Evolutionary conservation across 2,888 invertebrate genomes (phyloP), one percentile per base, ranked within the genome.

Genomic region (Caenorhabditis sp.): DNA sequence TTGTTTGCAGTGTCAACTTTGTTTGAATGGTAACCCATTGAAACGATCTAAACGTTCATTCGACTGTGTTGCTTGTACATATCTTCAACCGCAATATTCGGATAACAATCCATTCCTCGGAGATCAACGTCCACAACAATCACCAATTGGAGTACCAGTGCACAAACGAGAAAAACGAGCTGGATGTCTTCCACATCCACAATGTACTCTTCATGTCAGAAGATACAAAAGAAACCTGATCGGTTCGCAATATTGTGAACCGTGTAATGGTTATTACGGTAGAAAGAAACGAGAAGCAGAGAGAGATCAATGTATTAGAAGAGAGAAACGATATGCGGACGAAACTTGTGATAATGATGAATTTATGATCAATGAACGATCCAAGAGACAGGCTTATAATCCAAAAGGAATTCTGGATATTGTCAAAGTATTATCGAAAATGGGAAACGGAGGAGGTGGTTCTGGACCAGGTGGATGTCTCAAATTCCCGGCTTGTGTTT

Each of bases 401-500:
- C 81, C 81, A 0, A 79, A 81, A 55, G 84, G 84, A 54, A 69
- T 81, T 27, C 74, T 84, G 21, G 84, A 84, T 62, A 73, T 84
- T 60, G 81, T 83, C 50, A 84, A 84, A 55, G 61, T 83, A 23
- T 65, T 84, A 10, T 74, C 76, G 10, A 64, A 66, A 27, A 17
- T 43, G 17, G 43, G 43, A 12, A 17, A 10, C 14, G 43, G 43
- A 12, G 43, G 43, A 43, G 69, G 53, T 12, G 62, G 66, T n/a
- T 61, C 64, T 51, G 66, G 63, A 21, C 65, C 77, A 17, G 77
- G 75, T 14, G 82, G 80, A 10, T 84, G 84, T 55, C 68, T 84
- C 69, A 81, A 83, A 66, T 84, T 83, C 76, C 84, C 84, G 0
- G 83, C 83, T 1, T 84, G 84, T 68, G 83, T 84, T 6, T 63